These are phyloP conservation scores for Scytalopus superciliaris DNA, from an alignment of 2,113 vertebrate genomes.

Conservation along the genomic window DNA sequence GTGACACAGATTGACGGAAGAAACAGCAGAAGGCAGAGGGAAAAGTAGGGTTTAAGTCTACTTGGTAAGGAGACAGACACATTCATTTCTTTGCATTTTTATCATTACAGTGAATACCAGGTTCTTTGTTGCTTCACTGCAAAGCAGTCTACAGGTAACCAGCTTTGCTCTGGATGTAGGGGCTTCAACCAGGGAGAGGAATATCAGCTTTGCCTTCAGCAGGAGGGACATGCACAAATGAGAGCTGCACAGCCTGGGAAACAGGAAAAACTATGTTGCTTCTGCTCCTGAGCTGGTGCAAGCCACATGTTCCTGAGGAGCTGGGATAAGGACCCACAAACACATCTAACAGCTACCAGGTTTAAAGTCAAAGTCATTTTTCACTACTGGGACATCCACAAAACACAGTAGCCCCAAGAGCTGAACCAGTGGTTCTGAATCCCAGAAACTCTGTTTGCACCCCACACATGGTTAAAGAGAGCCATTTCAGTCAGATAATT, in stretches of 20 bases:
- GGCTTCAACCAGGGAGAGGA: neutral
- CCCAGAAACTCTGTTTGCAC: neutral
- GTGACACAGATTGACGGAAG: neutral
- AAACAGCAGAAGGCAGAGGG: neutral
- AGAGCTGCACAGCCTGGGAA: accelerated
- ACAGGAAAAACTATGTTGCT: neutral
- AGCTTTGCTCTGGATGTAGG: neutral
- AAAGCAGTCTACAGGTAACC: neutral
- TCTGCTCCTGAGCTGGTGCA: neutral
- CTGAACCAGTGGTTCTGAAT: neutral
- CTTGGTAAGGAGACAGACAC: neutral
- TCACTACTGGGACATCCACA: neutral
- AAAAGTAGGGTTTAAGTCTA: neutral
- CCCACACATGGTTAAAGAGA: neutral
- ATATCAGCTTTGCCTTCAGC: neutral
- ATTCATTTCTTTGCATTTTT: neutral
- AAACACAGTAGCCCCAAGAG: neutral
- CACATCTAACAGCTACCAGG: neutral
- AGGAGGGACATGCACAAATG: neutral
- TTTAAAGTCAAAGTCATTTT: neutral
- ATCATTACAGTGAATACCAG: neutral
- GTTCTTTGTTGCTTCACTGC: neutral
- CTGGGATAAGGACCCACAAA: neutral
- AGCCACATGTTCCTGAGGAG: neutral
- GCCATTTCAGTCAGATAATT: neutral